Evolutionary conservation across 1,140 invertebrate species (phyloP), one percentile per base, ranked within the genome.

Genomic region (Hydropsyche tenuis): DNA sequence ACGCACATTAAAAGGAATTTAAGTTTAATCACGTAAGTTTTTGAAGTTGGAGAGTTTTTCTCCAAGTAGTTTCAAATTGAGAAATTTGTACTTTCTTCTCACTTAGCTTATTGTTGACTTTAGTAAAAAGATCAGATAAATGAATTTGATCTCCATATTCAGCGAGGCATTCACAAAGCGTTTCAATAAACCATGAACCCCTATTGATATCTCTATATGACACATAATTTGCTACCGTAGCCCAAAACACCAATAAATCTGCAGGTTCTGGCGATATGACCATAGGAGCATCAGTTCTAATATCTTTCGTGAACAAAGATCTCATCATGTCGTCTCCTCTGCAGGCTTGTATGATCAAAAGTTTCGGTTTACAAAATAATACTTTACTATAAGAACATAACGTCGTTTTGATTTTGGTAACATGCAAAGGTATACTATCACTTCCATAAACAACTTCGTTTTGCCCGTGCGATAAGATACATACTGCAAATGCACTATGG

Each of bases 261-360:
- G 75, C 69, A 16, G 46, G 64, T 27, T 73, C 66, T 12, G 74
- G 75, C 20, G 22, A 60, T 23, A 60, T 43, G 7, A 43, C 43
- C 11, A 71, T 42, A 20, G 48, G 23, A 11, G 56, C 20, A 25
- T 60, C 56, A 7, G 56, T 60, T 60, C 23, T 60, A 11, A 60
- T 1, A 25, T 60, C 25, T 25, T 23, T 60, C 1, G 56, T 27
- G 5, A 4, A 25, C 23, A 60, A 20, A 18, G 56, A n/a, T 72
- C 45, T 45, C 69, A 77, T 43, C 22, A 53, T 51, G 5, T 75
- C 64, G 23, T 73, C 53, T n/a, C 76, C 76, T 66, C 73, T 63
- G 37, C 76, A 77, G 18, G 76, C 73, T 73, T 77, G 76, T 30
- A 77, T 73, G 12, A 77, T 62, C 6, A 77, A 43, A 27, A 75